Evolutionary conservation across 2,113 vertebrate species (phyloP), one percentile per base, ranked within the genome.

Genomic region (Lontra canadensis): DNA sequence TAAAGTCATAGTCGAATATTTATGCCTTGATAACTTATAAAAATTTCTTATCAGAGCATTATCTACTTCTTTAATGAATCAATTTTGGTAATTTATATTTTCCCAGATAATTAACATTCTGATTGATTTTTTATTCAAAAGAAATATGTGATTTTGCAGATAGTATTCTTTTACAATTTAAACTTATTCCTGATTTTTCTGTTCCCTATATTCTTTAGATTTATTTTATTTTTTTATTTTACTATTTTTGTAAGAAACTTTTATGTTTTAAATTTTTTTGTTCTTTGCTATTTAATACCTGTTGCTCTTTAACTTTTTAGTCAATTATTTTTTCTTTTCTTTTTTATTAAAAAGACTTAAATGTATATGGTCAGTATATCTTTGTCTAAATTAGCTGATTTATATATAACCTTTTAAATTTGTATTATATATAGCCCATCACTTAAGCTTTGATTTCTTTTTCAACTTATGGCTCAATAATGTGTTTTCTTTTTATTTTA

Each of bases 391-490:
- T 59, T 69, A 59, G 7, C 14, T 82, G 39, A 76, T 76, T 74
- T 74, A 47, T 55, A 29, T 2, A 4, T 67, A 36, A 10, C n/a
- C 21, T 39, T 76, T 82, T 67, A 57, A 74, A 59, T 20, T 83
- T 91, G 74, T 69, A 92, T 61, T 94, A 87, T n/a, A 5, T 26
- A 12, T 87, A 92, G 47, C 12, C 7, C 15, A 59, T 82, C 34
- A 69, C 20, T 87, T 82, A 74, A 96, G 34, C 34, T 83, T 83
- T 69, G 69, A 25, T 49, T 61, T 94, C 18, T 82, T 96, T 88
- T 92, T 83, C 69, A 92, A 44, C 6, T 3, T 47, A 91, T 20
- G 49, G n/a, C 15, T 74, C 26, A 31, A 47, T 7, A 47, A 21
- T 73, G 34, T 82, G 65, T 47, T 74, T 81, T 71, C 31, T 93